phyloP scores from a whole-genome alignment of 2,797 vertebrate species.

The Myotis pilosus region DNA sequence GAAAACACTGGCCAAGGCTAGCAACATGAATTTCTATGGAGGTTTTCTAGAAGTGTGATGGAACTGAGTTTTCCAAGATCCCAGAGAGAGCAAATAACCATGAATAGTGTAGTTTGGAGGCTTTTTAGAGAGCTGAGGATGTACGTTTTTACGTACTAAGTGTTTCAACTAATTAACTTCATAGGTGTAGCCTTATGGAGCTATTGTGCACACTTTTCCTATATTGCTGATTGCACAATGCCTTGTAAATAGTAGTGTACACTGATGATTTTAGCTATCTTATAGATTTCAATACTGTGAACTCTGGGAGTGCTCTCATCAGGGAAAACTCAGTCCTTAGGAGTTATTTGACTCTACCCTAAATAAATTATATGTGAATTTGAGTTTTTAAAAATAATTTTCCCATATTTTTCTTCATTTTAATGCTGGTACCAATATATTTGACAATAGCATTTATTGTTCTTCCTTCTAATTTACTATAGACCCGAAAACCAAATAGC shows the following conservation, averaged over 20 bases:
- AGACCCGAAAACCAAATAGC: background rate
- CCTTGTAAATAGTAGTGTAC: background rate
- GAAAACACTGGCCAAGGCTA: background rate
- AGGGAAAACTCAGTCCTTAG: background rate
- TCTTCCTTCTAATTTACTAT: background rate
- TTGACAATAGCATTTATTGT: background rate
- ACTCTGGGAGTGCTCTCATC: background rate
- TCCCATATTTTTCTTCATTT: background rate
- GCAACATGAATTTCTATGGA: background rate
- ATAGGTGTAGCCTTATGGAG: background rate
- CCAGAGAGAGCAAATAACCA: background rate
- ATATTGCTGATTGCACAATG: background rate
- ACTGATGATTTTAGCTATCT: background rate
- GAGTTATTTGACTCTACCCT: background rate
- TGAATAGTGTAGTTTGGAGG: background rate
- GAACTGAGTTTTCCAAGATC: background rate
- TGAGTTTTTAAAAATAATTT: slow-evolving; percentile 20
- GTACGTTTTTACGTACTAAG: background rate
- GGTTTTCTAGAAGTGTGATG: background rate
- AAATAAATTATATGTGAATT: background rate
- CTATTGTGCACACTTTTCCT: background rate
- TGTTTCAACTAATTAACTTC: background rate
- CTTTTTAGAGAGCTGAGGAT: background rate
- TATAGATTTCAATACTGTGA: background rate
- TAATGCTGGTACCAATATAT: background rate